A percentile compares a stretch with the other conserved stretches of the same genome.
phyloP scores from a whole-genome alignment of 2,888 invertebrate genomes.

The Sympetrum striolatum region DNA sequence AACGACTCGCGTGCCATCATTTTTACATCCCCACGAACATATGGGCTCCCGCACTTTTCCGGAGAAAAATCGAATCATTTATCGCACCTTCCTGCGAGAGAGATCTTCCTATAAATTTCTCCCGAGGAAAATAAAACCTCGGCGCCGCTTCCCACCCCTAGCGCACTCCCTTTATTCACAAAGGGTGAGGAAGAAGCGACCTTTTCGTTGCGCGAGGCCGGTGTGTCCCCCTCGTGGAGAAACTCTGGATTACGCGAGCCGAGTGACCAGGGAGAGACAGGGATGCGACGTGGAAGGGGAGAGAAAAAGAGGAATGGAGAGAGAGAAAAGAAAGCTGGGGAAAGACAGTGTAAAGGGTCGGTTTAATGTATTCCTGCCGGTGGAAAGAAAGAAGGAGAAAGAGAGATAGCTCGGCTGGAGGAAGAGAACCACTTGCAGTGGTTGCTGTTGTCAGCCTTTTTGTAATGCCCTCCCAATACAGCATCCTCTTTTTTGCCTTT shows the following conservation, averaged over 20 bases:
- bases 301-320: not conserved
- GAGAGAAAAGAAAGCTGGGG: not conserved
- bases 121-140: not conserved
- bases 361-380: constrained; percentile 32
- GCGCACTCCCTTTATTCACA: not conserved
- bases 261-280: constrained; percentile 41
- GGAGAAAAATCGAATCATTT: not conserved
- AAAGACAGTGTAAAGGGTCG: not conserved
- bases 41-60: not conserved
- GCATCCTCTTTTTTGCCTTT: constrained; percentile 12
- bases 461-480: constrained; percentile 38
- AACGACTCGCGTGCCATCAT: not conserved
- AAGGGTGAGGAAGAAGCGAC: not conserved
- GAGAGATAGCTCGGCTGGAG: constrained; percentile 45
- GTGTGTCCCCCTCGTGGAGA: not conserved
- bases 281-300: constrained; percentile 3
- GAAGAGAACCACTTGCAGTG: constrained; percentile 32
- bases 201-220: not conserved
- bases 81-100: not conserved
- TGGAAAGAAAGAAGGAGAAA: constrained; percentile 26
- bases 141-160: not conserved
- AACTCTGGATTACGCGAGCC: not conserved
- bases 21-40: not conserved
- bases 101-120: not conserved
- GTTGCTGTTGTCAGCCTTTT: constrained; percentile 42